A percentile compares a stretch with the other conserved stretches of the same genome.
phyloP scores from a whole-genome alignment of 2,797 vertebrate genomes.

The Argyrosomus regius region DNA sequence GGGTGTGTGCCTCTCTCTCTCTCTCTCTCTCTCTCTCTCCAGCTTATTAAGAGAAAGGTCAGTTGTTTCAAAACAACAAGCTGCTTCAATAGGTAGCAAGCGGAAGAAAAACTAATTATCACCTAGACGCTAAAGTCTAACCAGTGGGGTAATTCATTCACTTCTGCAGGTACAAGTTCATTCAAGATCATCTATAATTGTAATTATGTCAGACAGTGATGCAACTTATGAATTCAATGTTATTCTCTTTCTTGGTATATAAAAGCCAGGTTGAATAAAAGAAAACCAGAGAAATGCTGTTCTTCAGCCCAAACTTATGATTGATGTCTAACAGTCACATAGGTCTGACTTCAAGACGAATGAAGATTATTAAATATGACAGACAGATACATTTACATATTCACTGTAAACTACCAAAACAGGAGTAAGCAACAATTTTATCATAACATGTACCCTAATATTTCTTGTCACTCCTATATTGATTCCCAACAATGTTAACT shows the following conservation, averaged over 20 bases:
- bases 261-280: constrained; percentile 17
- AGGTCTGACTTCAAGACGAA: background rate
- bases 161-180: constrained; percentile 16
- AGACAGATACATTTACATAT: background rate
- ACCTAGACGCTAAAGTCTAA: constrained; percentile 45
- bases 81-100: constrained; percentile 41
- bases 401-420: background rate
- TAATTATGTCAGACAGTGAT: background rate
- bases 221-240: constrained; percentile 8
- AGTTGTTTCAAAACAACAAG: constrained; percentile 55
- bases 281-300: background rate
- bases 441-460: background rate
- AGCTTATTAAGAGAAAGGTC: constrained; percentile 41
- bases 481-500: constrained; percentile 30
- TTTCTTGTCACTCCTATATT: background rate
- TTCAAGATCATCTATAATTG: constrained; percentile 29
- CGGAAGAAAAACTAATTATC: constrained; percentile 48
- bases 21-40: too few relatives aligned
- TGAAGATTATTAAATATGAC: constrained; percentile 7
- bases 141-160: constrained; percentile 29
- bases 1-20: too few relatives aligned
- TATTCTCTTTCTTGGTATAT: constrained; percentile 3
- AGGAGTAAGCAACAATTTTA: background rate
- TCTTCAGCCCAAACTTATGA: background rate
- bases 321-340: background rate